Conservation (phyloP, 2,113 vertebrate species). For the Pavo muticus region DNA sequence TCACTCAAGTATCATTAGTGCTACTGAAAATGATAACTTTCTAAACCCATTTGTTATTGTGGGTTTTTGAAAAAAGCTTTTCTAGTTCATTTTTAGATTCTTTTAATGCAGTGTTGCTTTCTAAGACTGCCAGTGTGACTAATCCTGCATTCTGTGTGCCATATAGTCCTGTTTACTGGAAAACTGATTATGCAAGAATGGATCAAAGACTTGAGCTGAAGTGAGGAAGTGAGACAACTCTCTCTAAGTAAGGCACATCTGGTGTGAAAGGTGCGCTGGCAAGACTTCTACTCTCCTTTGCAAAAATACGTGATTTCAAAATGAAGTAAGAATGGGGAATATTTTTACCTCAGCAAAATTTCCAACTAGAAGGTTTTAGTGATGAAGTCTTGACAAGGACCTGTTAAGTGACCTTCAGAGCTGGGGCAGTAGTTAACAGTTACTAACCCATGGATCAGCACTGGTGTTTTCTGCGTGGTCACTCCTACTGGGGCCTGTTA, state of each 20-base stretch:
- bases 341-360: not conserved
- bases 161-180: not conserved
- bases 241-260: not conserved
- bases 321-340: not conserved
- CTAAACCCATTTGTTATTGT: not conserved
- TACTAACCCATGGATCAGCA: not conserved
- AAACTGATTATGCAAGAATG: not conserved
- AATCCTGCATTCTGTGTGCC: not conserved
- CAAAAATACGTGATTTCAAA: not conserved
- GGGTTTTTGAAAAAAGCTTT: not conserved
- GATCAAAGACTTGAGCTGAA: not conserved
- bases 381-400: not conserved
- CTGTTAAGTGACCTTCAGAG: not conserved
- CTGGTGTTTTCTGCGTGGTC: accelerated
- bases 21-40: not conserved
- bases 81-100: not conserved
- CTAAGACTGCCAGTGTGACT: not conserved
- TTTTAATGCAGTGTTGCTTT: not conserved
- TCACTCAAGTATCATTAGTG: not conserved
- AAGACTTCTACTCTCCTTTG: not conserved
- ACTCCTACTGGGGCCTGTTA: not conserved
- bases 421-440: accelerated
- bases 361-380: not conserved
- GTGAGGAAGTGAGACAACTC: not conserved
- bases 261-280: not conserved